phyloP scores from a whole-genome alignment of 2,113 vertebrate species.

The Microcebus lehilahytsara region DNA sequence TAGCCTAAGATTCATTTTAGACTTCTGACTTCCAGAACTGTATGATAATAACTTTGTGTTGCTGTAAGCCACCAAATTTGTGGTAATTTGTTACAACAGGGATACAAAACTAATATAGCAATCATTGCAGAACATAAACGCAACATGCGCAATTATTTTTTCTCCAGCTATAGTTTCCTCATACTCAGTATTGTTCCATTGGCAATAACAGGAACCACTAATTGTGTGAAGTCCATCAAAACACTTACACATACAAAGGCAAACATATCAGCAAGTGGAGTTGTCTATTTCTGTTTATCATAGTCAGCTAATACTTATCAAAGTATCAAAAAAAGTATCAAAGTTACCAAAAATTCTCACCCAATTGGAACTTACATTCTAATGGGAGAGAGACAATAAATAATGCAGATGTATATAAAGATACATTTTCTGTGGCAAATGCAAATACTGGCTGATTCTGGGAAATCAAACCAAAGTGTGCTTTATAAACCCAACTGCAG shows the following conservation, averaged over 20 bases:
- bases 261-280: background rate
- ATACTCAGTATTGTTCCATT: background rate
- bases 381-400: background rate
- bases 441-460: background rate
- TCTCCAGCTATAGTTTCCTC: background rate
- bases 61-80: background rate
- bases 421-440: background rate
- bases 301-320: background rate
- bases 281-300: slow-evolving; percentile 16
- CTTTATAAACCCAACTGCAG: background rate
- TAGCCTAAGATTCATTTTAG: background rate
- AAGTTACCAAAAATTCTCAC: background rate
- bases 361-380: background rate
- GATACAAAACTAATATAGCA: background rate
- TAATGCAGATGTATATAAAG: background rate
- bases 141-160: background rate
- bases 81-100: background rate
- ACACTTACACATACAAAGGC: background rate
- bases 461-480: background rate
- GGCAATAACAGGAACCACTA: background rate
- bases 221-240: background rate
- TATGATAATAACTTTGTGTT: background rate
- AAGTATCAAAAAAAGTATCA: too few relatives aligned
- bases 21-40: background rate
- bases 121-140: background rate